A percentile compares a stretch with the other conserved stretches of the same genome.
These are phyloP conservation scores for Orthosia incerta DNA, from an alignment of 2,888 invertebrate genomes.

Conservation along the genomic window DNA sequence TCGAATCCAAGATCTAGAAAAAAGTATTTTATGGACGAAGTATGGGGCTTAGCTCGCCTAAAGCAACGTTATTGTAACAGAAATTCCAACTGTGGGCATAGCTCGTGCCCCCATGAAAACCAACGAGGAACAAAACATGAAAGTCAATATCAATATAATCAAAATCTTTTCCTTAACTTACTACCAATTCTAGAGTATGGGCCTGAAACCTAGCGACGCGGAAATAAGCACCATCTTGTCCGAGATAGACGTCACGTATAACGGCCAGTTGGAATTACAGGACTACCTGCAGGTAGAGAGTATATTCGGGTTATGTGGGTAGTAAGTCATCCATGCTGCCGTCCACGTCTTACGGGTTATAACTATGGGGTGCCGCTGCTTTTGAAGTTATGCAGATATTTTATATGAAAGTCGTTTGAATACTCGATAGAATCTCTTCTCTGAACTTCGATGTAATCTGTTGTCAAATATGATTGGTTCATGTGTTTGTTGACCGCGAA, in stretches of 20 bases:
- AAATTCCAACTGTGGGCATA: neutral
- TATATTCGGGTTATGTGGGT: slow-evolving; percentile 49
- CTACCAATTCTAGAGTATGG: slow-evolving; percentile 91
- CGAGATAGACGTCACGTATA: slow-evolving; percentile 96
- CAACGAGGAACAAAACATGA: neutral
- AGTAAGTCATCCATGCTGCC: slow-evolving; percentile 66
- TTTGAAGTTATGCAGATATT: slow-evolving; percentile 60
- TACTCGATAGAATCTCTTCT: too few species aligned
- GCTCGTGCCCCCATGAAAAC: neutral
- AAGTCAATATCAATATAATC: neutral
- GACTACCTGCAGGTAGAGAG: slow-evolving; percentile 96
- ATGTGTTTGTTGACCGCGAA: neutral
- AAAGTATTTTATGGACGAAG: too few species aligned
- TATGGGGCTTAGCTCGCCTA: too few species aligned
- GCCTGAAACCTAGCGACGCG: slow-evolving; percentile 91
- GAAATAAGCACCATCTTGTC: slow-evolving; percentile 95
- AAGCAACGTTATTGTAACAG: neutral
- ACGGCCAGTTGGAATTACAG: slow-evolving; percentile 96
- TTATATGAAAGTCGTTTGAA: neutral
- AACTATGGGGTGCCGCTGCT: slow-evolving; percentile 33
- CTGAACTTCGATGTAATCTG: too few species aligned
- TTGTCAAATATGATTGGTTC: neutral
- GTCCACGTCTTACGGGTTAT: slow-evolving; percentile 49
- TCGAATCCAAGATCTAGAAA: neutral
- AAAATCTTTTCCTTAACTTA: slow-evolving; percentile 29